Conservation (phyloP, 2,797 vertebrate species). For the Forpus xanthops region DNA sequence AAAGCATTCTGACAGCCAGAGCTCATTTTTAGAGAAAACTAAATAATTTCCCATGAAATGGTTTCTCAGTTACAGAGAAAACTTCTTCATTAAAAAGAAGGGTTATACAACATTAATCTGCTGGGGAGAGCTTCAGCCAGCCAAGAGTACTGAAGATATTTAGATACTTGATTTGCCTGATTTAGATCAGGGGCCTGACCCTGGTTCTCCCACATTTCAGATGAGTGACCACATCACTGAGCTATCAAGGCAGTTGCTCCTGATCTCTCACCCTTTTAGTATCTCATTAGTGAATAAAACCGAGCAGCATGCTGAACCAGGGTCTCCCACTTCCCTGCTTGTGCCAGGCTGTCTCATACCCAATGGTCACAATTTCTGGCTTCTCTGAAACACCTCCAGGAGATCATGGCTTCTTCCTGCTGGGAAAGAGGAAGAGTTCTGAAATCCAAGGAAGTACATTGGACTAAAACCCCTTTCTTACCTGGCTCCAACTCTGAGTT, state of each 20-base stretch:
- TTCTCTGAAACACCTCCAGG: not conserved
- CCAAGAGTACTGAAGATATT: not conserved
- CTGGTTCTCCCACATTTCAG: not conserved
- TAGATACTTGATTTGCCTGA: conserved; percentile 14
- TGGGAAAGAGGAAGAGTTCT: not conserved
- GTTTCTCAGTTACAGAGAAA: not conserved
- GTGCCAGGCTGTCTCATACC: not conserved
- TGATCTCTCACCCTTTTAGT: conserved; percentile 35
- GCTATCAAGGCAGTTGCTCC: conserved; percentile 41
- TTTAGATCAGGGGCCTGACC: conserved; percentile 20
- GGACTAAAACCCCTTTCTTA: not conserved
- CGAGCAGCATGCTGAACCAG: not conserved
- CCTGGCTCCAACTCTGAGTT: not conserved
- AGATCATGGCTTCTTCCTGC: not conserved
- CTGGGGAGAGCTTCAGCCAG: not conserved
- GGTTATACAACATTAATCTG: not conserved
- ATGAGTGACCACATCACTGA: conserved; percentile 24
- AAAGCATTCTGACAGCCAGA: not conserved
- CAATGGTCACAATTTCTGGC: not conserved
- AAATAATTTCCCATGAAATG: not conserved
- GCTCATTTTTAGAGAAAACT: not conserved
- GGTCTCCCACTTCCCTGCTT: not conserved
- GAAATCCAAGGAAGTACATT: not conserved
- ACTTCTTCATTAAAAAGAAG: not conserved
- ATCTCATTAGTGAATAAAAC: conserved; percentile 46